phyloP scores from a whole-genome alignment of 2,113 vertebrate species.

The Noctilio leporinus region DNA sequence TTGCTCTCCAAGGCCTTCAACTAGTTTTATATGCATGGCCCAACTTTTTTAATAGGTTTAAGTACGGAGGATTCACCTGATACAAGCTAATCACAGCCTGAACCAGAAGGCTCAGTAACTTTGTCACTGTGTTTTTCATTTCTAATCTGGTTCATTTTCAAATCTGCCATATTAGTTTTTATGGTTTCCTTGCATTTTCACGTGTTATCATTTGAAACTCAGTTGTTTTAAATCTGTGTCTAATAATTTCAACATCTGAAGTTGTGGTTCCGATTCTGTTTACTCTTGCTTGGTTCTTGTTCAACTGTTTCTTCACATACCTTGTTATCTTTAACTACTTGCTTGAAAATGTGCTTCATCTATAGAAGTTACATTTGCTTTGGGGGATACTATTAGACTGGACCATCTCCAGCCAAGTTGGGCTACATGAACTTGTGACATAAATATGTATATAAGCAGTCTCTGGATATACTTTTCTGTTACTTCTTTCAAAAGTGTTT shows the following conservation, averaged over 20 bases:
- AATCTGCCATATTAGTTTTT: neutral
- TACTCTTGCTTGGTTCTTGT: neutral
- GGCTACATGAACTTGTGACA: neutral
- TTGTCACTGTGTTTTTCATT: neutral
- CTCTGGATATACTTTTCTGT: neutral
- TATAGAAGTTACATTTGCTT: neutral
- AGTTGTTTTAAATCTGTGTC: neutral
- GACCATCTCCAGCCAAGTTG: neutral
- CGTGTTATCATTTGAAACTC: neutral
- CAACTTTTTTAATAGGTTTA: neutral
- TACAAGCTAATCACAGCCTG: neutral
- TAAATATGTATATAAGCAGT: neutral
- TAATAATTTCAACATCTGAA: neutral
- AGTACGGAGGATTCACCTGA: neutral
- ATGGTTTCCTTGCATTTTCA: neutral
- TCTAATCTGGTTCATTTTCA: constrained; percentile 1
- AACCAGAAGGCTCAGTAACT: neutral
- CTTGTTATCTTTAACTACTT: neutral
- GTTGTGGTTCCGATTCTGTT: neutral
- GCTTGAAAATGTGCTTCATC: neutral
- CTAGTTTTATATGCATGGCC: neutral
- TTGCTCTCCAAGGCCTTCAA: neutral
- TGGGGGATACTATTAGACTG: neutral
- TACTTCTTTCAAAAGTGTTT: neutral
- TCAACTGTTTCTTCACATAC: neutral